These are phyloP conservation scores for Hapalemur alaotrensis DNA, from an alignment of 2,797 vertebrate species.

Conservation along the genomic window DNA sequence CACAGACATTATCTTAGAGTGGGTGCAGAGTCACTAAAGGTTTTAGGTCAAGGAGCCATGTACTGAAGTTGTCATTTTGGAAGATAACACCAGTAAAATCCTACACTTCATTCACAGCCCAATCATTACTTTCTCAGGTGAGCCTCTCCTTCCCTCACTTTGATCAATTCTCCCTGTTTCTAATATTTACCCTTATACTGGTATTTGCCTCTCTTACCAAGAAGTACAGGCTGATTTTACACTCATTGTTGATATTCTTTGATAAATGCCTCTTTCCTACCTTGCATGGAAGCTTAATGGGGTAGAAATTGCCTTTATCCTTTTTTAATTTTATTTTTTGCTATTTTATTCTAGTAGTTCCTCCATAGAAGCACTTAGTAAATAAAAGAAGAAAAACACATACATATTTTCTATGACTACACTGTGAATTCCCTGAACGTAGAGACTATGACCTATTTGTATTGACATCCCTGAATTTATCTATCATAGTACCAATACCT, in stretches of 20 bases:
- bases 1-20: neutral
- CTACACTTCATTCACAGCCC: neutral
- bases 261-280: neutral
- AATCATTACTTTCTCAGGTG: neutral
- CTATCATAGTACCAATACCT: neutral
- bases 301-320: neutral
- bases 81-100: neutral
- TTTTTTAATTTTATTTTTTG: neutral
- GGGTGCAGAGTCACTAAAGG: neutral
- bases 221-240: neutral
- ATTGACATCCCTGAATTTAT: neutral
- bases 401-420: neutral
- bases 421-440: neutral
- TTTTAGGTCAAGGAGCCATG: neutral
- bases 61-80: neutral
- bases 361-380: neutral
- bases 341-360: neutral
- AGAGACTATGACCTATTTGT: neutral
- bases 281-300: neutral
- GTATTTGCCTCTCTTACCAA: neutral
- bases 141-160: neutral
- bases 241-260: neutral
- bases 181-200: neutral
- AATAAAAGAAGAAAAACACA: neutral
- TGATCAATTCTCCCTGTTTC: neutral